A percentile compares a stretch with the other conserved stretches of the same genome.
phyloP scores from a whole-genome alignment of 2,888 invertebrate genomes.

The Synanthedon tipuliformis region DNA sequence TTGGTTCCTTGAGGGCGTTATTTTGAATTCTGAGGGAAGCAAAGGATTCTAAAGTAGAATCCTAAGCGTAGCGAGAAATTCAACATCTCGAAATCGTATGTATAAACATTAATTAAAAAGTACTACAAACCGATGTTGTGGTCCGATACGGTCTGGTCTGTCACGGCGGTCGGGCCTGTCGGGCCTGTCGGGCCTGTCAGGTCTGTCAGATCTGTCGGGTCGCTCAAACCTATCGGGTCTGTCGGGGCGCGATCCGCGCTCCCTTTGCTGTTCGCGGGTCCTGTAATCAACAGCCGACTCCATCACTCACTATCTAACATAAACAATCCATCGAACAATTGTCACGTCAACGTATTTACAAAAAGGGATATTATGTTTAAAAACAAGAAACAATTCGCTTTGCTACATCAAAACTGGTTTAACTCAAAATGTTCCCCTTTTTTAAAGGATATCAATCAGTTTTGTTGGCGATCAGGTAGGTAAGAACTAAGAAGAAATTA shows the following conservation, averaged over 20 bases:
- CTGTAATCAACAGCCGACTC: conserved; percentile 14
- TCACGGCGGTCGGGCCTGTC: conserved; percentile 40
- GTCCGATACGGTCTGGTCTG: conserved; percentile 20
- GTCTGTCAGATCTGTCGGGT: conserved; percentile 30
- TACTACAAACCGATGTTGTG: not conserved
- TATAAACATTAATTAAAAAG: too few relatives aligned
- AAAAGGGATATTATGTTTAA: not conserved
- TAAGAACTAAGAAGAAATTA: too few relatives aligned
- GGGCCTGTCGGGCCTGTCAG: conserved; percentile 32
- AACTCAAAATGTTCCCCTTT: not conserved
- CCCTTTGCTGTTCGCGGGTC: conserved; percentile 40
- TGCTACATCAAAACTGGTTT: not conserved
- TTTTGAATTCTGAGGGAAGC: too few relatives aligned
- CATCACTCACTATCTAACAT: not conserved
- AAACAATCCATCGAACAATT: not conserved
- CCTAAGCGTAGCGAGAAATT: too few relatives aligned
- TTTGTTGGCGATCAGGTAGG: too few relatives aligned
- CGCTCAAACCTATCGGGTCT: not conserved
- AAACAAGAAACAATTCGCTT: not conserved
- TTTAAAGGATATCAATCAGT: not conserved
- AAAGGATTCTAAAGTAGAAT: too few relatives aligned
- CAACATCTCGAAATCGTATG: too few relatives aligned
- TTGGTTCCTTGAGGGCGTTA: too few relatives aligned
- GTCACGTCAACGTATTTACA: not conserved
- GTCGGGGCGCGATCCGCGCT: conserved; percentile 15